Evolutionary conservation across 2,888 invertebrate genomes (phyloP).

Genomic region (Orchesellides sinensis): DNA sequence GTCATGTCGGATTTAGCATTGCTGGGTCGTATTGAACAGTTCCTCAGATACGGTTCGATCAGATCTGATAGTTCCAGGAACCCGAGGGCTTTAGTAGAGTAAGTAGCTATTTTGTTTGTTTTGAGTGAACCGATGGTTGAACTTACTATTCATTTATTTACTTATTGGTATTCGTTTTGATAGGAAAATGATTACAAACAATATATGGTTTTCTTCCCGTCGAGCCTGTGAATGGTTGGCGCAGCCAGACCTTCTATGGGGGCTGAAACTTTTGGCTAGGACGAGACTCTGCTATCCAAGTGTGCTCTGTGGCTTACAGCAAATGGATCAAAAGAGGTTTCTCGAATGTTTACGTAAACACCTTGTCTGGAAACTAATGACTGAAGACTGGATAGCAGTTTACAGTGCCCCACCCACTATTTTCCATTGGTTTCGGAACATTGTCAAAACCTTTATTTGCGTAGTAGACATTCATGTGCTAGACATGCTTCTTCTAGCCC

Average conservation of each 20-base stretch:
- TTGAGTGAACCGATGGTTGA: no score
- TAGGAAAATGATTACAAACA: conserved; percentile 67
- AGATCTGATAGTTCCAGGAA: conserved; percentile 60
- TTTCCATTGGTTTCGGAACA: conserved; percentile 70
- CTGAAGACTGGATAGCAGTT: conserved; percentile 72
- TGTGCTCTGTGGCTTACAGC: conserved; percentile 65
- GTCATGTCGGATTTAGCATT: conserved; percentile 72
- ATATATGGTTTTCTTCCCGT: conserved; percentile 69
- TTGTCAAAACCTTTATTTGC: conserved; percentile 54
- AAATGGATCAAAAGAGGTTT: conserved; percentile 33
- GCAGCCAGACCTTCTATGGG: conserved; percentile 72
- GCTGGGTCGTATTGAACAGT: conserved; percentile 71
- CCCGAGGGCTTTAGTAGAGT: conserved; percentile 65
- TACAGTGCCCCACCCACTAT: conserved; percentile 65
- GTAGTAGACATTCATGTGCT: conserved; percentile 53
- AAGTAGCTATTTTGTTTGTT: conserved; percentile 14
- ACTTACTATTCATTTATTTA: background rate
- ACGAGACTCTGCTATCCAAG: conserved; percentile 69
- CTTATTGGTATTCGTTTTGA: no score
- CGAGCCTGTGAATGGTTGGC: conserved; percentile 65
- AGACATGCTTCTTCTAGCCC: conserved; percentile 36
- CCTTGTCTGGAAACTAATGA: conserved; percentile 71
- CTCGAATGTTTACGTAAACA: conserved; percentile 41
- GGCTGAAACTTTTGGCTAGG: conserved; percentile 59
- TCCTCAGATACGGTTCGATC: conserved; percentile 67